These are phyloP conservation scores for Enteromius anoplus DNA, from an alignment of 2,797 vertebrate species.

Conservation along the genomic window DNA sequence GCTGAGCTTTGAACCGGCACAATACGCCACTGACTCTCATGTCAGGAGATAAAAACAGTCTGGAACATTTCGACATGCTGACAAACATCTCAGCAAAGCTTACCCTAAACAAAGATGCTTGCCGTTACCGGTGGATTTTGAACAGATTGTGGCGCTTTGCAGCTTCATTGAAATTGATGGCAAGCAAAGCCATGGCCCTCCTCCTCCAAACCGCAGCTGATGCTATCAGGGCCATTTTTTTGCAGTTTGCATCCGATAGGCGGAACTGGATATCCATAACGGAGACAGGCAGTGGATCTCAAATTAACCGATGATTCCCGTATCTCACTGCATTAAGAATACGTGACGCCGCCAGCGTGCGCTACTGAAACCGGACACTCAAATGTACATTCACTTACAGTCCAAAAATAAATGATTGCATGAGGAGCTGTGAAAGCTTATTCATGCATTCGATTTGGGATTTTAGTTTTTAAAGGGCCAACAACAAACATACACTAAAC, in stretches of 20 bases:
- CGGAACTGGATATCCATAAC: conserved; percentile 50
- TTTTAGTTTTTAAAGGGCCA: not conserved
- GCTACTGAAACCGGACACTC: conserved; percentile 25
- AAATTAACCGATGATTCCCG: conserved; percentile 41
- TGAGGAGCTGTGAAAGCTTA: not conserved
- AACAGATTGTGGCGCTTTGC: not conserved
- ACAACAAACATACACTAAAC: conserved; percentile 2
- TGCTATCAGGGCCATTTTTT: conserved; percentile 47
- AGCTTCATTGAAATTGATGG: conserved; percentile 39
- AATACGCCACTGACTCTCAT: conserved; percentile 30
- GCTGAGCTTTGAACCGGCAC: conserved; percentile 52
- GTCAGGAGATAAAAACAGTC: conserved; percentile 43
- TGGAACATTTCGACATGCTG: conserved; percentile 16
- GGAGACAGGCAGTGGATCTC: conserved; percentile 38
- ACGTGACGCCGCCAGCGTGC: not conserved
- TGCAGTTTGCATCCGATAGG: conserved; percentile 37
- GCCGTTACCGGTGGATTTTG: not conserved
- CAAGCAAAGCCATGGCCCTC: not conserved
- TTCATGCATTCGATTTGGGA: not conserved
- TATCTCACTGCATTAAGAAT: conserved; percentile 37
- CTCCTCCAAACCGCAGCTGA: conserved; percentile 21
- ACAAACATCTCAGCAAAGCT: conserved; percentile 26
- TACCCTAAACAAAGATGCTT: not conserved
- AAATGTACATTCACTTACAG: not conserved
- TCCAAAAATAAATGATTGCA: conserved; percentile 1